phyloP scores from a whole-genome alignment of 1,140 invertebrate species.

The Lepidurus couesii region DNA sequence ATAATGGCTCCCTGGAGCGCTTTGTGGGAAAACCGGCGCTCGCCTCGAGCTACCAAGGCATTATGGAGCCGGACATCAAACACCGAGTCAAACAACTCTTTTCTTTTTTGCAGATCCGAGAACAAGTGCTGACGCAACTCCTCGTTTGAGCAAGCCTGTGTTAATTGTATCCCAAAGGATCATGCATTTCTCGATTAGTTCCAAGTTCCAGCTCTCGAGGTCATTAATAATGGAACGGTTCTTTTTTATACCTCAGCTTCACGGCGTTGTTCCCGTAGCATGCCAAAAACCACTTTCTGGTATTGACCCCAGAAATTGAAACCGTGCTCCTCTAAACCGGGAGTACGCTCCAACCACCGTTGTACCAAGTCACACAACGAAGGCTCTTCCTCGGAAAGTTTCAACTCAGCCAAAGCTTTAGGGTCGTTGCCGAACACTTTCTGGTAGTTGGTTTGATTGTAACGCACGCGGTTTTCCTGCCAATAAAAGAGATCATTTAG shows the following conservation, averaged over 20 bases:
- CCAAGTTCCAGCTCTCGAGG: constrained; percentile 40
- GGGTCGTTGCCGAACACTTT: constrained; percentile 75
- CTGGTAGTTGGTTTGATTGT: constrained; percentile 83
- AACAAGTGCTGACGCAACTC: constrained; percentile 54
- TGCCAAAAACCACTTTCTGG: constrained; percentile 63
- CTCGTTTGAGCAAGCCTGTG: constrained; percentile 55
- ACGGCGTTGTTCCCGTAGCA: constrained; percentile 62
- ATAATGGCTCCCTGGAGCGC: constrained; percentile 93
- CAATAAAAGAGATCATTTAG: background rate
- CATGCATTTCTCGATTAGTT: constrained; percentile 24
- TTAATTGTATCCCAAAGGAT: constrained; percentile 21
- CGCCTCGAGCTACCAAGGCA: constrained; percentile 69
- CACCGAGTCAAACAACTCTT: constrained; percentile 81
- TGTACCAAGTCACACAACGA: constrained; percentile 78
- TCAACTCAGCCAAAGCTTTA: constrained; percentile 62
- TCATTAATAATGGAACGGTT: constrained; percentile 19
- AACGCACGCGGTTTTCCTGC: constrained; percentile 76
- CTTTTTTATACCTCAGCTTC: constrained; percentile 51
- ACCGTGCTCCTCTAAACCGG: constrained; percentile 72
- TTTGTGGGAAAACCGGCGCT: constrained; percentile 80
- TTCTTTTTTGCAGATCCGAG: constrained; percentile 66
- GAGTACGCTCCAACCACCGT: constrained; percentile 89
- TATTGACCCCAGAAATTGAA: constrained; percentile 95
- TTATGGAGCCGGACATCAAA: constrained; percentile 78
- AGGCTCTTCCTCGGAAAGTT: constrained; percentile 72